Conservation (phyloP, 2,113 vertebrate species). For the Brachyhypopomus gauderio region DNA sequence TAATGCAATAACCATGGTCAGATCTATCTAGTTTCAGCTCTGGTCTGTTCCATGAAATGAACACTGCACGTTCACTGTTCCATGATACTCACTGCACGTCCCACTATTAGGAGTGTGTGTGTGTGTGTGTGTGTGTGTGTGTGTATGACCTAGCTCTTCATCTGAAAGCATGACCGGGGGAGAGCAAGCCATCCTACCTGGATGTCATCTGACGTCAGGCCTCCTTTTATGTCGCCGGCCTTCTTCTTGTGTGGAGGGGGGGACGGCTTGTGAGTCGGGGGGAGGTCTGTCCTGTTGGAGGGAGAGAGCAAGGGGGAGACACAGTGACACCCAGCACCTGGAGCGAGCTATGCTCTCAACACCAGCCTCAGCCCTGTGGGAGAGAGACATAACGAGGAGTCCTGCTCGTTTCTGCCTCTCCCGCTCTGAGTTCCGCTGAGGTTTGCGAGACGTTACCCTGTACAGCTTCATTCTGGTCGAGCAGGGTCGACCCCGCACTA, state of each 20-base stretch:
- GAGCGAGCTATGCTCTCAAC: conserved; percentile 44
- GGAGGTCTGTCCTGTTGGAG: conserved; percentile 80
- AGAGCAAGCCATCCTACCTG: conserved; percentile 75
- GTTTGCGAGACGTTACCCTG: conserved; percentile 70
- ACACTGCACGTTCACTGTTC: neutral
- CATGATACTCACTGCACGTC: neutral
- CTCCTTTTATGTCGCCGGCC: conserved; percentile 83
- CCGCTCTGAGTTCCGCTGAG: conserved; percentile 60
- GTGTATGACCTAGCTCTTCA: too few relatives aligned
- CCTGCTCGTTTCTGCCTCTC: conserved; percentile 68
- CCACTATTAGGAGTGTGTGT: neutral
- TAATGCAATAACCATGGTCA: too few relatives aligned
- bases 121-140: neutral
- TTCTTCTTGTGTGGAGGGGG: conserved; percentile 81
- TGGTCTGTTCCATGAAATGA: neutral
- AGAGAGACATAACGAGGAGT: conserved; percentile 71
- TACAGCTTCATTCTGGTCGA: conserved; percentile 69
- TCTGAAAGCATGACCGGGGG: neutral
- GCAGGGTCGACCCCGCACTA: conserved; percentile 70
- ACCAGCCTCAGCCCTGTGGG: conserved; percentile 60
- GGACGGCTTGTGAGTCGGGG: conserved; percentile 82
- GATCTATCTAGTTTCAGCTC: neutral
- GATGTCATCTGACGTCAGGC: conserved; percentile 84
- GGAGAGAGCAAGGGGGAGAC: conserved; percentile 65
- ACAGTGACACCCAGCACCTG: conserved; percentile 65